phyloP scores from a whole-genome alignment of 2,797 vertebrate genomes.

The Steatocranus sp. region DNA sequence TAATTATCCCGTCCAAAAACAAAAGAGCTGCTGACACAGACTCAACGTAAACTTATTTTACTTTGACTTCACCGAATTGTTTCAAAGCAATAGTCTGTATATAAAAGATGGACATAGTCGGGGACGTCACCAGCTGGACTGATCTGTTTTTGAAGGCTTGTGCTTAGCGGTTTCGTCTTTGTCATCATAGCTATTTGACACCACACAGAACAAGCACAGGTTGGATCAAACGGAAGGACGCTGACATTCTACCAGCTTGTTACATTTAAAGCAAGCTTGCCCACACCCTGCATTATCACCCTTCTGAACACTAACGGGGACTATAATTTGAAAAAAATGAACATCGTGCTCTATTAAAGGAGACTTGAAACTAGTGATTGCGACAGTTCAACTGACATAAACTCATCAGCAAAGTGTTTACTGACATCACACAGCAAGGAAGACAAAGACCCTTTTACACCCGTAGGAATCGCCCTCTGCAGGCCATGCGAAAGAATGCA shows the following conservation, averaged over 20 bases:
- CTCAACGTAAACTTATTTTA: not conserved
- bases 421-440: not conserved
- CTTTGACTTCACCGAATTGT: not conserved
- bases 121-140: not conserved
- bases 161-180: rapidly evolving
- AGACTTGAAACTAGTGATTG: not conserved
- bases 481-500: not conserved
- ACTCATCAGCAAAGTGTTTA: not conserved
- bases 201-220: not conserved
- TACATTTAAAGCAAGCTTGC: not conserved
- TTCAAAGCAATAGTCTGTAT: not conserved
- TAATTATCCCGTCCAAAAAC: not conserved
- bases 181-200: not conserved
- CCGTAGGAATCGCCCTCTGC: not conserved
- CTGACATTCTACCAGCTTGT: not conserved
- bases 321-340: not conserved
- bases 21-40: not conserved
- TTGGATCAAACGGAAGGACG: not conserved
- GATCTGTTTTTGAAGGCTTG: not conserved
- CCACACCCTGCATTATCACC: not conserved
- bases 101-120: not conserved
- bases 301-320: not conserved
- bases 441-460: not conserved
- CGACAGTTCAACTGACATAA: not conserved
- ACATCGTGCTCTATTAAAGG: not conserved